Conservation (phyloP, 1,140 invertebrate genomes). For the Ephestia elutella region DNA sequence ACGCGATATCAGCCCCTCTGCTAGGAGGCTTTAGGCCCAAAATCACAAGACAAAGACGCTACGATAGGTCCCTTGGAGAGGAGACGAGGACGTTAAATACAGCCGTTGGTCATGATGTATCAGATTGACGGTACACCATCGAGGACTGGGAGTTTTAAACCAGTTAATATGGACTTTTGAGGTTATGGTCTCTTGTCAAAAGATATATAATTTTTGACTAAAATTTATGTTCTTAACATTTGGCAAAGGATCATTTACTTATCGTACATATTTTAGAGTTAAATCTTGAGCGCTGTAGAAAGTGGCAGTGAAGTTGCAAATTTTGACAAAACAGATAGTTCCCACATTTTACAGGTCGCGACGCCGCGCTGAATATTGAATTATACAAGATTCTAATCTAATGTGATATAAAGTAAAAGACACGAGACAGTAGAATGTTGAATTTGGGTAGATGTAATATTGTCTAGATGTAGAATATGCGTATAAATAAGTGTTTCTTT, state of each 20-base stretch:
- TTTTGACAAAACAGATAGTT: slow-evolving; percentile 5
- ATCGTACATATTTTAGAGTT: background rate
- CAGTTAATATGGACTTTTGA: background rate
- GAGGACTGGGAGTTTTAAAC: background rate
- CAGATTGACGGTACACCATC: slow-evolving; percentile 37
- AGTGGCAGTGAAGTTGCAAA: slow-evolving; percentile 15
- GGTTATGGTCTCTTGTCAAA: background rate
- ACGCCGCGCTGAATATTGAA: slow-evolving; percentile 1
- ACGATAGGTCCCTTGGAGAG: slow-evolving; percentile 57
- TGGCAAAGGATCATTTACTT: too few relatives aligned
- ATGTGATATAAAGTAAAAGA: slow-evolving; percentile 63
- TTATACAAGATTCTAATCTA: slow-evolving; percentile 68
- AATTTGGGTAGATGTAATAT: slow-evolving; percentile 17
- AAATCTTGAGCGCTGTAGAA: background rate
- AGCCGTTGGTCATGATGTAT: slow-evolving; percentile 53
- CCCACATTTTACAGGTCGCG: slow-evolving; percentile 13
- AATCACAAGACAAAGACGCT: slow-evolving; percentile 58
- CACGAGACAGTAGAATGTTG: slow-evolving; percentile 35
- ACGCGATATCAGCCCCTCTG: slow-evolving; percentile 55
- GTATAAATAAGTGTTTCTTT: slow-evolving; percentile 27
- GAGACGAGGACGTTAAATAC: slow-evolving; percentile 61
- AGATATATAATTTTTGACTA: background rate
- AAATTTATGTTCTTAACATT: background rate
- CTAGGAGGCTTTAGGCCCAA: slow-evolving; percentile 51
- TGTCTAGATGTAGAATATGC: slow-evolving; percentile 8